Conservation (phyloP, 2,113 vertebrate genomes). For the Proterorhinus semilunaris region DNA sequence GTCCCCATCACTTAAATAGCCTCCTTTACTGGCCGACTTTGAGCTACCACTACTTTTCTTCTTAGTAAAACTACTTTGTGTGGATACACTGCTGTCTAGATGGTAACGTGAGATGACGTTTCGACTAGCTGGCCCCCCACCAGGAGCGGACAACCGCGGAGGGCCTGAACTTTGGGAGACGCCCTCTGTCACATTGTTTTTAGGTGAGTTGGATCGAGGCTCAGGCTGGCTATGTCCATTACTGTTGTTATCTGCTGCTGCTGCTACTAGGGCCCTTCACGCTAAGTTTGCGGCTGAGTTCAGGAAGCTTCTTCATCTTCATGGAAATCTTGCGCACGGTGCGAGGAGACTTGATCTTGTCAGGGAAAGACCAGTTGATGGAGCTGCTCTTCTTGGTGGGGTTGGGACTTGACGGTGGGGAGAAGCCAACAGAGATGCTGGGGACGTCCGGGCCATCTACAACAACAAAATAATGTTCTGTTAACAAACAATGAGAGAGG, state of each 20-base stretch:
- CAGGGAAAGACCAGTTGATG: conserved; percentile 95
- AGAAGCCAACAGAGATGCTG: conserved; percentile 69
- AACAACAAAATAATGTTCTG: conserved; percentile 12
- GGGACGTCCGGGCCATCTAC: conserved; percentile 66
- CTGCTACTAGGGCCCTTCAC: conserved; percentile 83
- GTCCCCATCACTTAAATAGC: conserved; percentile 96
- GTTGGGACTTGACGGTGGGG: conserved; percentile 88
- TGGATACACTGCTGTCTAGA: conserved; percentile 92
- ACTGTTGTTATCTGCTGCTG: conserved; percentile 70
- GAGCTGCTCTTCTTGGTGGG: conserved; percentile 89
- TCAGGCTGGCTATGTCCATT: conserved; percentile 59
- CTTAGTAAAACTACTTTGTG: conserved; percentile 84
- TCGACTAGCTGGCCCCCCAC: conserved; percentile 80
- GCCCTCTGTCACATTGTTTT: conserved; percentile 45
- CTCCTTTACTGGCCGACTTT: conserved; percentile 91
- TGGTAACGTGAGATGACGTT: conserved; percentile 98
- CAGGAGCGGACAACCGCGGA: conserved; percentile 72
- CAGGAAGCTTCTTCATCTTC: conserved; percentile 97
- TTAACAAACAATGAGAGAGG: too few relatives aligned
- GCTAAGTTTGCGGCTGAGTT: conserved; percentile 92
- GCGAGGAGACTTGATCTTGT: conserved; percentile 96
- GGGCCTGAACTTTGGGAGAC: conserved; percentile 43
- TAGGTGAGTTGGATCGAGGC: conserved; percentile 52
- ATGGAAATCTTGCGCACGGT: conserved; percentile 97
- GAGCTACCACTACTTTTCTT: conserved; percentile 82